Conservation (phyloP, 2,113 vertebrate genomes). For the Eptatretus burgeri region DNA sequence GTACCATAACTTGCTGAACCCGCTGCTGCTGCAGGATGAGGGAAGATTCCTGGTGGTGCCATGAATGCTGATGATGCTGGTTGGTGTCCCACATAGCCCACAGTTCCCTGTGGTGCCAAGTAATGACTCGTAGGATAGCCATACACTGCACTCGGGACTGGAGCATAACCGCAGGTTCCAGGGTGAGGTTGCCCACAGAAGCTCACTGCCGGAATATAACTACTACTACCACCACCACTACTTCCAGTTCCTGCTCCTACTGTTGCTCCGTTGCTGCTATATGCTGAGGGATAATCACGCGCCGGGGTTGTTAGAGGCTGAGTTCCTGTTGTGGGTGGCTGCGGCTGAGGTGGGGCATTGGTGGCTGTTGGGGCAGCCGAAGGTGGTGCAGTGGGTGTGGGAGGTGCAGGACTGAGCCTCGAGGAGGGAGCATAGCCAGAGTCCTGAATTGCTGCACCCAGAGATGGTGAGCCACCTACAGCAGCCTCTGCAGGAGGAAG, state of each 20-base stretch:
- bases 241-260: conserved; percentile 71
- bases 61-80: conserved; percentile 61
- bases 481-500: conserved; percentile 1
- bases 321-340: conserved; percentile 27
- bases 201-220: conserved; percentile 68
- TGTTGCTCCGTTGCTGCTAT: conserved; percentile 74
- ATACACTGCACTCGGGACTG: conserved; percentile 41
- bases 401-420: background rate
- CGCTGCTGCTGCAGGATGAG: conserved; percentile 45
- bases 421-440: background rate
- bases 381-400: background rate
- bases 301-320: conserved; percentile 64
- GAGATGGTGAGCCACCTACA: background rate
- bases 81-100: conserved; percentile 65
- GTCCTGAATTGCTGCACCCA: background rate
- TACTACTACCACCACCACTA: conserved; percentile 55
- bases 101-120: conserved; percentile 46
- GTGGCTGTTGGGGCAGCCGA: background rate
- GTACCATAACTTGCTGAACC: conserved; percentile 84
- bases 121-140: conserved; percentile 70
- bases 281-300: conserved; percentile 60
- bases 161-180: conserved; percentile 30
- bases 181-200: conserved; percentile 51
- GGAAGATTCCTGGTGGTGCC: conserved; percentile 67
- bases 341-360: background rate